Percentiles rank a stretch among this genome's conserved stretches.
These are phyloP conservation scores for Lerista edwardsae DNA, from an alignment of 2,797 vertebrate species.

Conservation along the genomic window DNA sequence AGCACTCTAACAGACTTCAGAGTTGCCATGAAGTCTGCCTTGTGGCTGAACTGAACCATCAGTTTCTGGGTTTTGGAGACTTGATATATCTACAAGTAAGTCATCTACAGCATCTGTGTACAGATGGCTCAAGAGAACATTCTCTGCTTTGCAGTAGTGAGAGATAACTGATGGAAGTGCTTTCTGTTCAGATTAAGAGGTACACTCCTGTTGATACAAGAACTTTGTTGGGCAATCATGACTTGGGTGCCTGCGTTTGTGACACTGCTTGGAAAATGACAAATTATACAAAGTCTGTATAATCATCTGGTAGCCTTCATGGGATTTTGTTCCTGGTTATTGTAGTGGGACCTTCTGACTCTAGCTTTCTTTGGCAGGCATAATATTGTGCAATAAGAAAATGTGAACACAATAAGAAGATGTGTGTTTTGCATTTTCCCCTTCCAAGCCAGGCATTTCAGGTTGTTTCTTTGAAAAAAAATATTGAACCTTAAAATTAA, in stretches of 20 bases:
- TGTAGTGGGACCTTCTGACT: not conserved
- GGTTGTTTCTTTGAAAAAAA: not conserved
- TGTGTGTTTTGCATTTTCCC: constrained; percentile 23
- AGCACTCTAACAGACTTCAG: not conserved
- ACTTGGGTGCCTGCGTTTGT: not conserved
- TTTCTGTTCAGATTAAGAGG: not conserved
- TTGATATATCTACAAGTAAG: not conserved
- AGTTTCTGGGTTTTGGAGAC: not conserved
- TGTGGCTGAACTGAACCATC: not conserved
- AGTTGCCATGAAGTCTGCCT: not conserved
- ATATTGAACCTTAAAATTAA: not conserved
- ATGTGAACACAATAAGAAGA: constrained; percentile 37
- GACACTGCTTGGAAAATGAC: not conserved
- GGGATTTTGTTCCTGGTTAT: constrained; percentile 32
- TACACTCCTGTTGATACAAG: not conserved
- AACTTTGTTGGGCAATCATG: not conserved
- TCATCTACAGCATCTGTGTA: not conserved
- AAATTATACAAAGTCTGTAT: constrained; percentile 2
- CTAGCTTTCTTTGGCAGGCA: constrained; percentile 7
- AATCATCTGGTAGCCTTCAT: constrained; percentile 29
- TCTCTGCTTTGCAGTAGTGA: not conserved
- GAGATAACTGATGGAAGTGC: not conserved
- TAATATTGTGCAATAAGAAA: constrained; percentile 12
- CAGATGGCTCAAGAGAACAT: not conserved
- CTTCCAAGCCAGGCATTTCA: not conserved